Base-by-base conservation (phyloP, 1,140 invertebrate genomes). In the Aricia agestis region DNA sequence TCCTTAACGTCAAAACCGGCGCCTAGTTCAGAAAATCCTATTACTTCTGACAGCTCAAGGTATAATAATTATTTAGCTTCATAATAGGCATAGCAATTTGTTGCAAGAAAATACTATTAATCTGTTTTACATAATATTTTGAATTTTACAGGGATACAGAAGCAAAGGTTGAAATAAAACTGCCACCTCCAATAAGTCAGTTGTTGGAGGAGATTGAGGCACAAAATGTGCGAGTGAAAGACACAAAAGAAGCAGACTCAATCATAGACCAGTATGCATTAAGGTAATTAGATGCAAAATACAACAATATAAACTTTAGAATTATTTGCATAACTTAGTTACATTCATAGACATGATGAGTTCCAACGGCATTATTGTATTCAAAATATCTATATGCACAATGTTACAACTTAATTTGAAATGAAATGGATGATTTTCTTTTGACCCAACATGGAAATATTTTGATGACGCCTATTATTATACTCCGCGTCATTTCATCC, bases 41-140 rank as follows among this genome's bases (percentile, higher is more conserved):
- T 83, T 73, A 92, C 90, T 15, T 92, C 90, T 1, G 91, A 92
- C 57, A 92, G 90, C 71, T 92, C 90, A 6, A 86, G 90, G 91
- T 92, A 75, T 52, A 52, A 13, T 52, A 52, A 13, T 52, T 13
- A 13, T 52, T 1, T 13, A 15, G 25, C 25, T 3, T 3, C 25
- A 25, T 25, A 2, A 25, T n/a, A 3, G 25, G 25, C 25, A 1
- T 25, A 25, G 3, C 1, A 25, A 25, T 2, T 2, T 25, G 25
- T 25, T 3, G 1, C 25, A 25, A 25, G 3, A 25, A 25, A 36
- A 36, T 4, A 7, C 36, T 36, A 5, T 7, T 7, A 36, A 36
- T 4, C 9, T 36, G 36, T 36, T 52, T 10, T 13, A 52, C 11
- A 42, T 42, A 1, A 42, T 42, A 59, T 68, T 9, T 52, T 17